Evolutionary conservation across 2,797 vertebrate species (phyloP), one percentile per base, ranked within the genome.

Genomic region (Oreortyx pictus): DNA sequence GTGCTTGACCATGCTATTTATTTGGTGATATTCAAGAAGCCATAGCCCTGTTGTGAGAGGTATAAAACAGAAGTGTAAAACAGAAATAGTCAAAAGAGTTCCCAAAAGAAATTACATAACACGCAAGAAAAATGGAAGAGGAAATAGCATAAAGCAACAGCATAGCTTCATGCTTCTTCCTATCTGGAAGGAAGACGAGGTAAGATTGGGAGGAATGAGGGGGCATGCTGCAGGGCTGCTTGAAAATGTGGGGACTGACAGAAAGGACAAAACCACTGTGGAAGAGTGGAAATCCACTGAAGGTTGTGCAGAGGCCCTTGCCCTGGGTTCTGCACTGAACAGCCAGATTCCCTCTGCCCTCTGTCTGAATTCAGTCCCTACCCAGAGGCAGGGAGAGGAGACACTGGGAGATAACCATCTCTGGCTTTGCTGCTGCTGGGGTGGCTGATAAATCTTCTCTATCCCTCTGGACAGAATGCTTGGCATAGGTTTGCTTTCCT

Each of bases 401-500:
- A 85, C 61, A 88, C 25, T 35, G 60, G 35, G 62, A 62, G 56
- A 88, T 17, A 85, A 78, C 37, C 33, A 57, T 66, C 67, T 4
- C 31, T 89, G 78, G 59, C 52, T 83, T 54, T 71, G 67, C 64
- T 56, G 15, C 50, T 86, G 77, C 81, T 78, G 77, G 67, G 52
- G 17, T 39, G 49, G 72, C 87, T 91, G 56, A 66, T 44, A 35
- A 70, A 73, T 78, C 82, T 91, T 66, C 3, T 0, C 19, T 39
- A 43, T 27, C 44, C 37, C 76, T 82, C 89, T 83, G 8, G 11
- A 73, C 77, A 66, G n/a, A n/a, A 46, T 18, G 59, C 50, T 73
- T 93, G 75, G 33, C 62, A 74, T 74, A 59, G 80, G 68, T 87
- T 89, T 72, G 65, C 19, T 67, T 92, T 91, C 81, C 52, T 86